phyloP scores from a whole-genome alignment of 2,797 vertebrate genomes.

The Arnoldichthys spilopterus region DNA sequence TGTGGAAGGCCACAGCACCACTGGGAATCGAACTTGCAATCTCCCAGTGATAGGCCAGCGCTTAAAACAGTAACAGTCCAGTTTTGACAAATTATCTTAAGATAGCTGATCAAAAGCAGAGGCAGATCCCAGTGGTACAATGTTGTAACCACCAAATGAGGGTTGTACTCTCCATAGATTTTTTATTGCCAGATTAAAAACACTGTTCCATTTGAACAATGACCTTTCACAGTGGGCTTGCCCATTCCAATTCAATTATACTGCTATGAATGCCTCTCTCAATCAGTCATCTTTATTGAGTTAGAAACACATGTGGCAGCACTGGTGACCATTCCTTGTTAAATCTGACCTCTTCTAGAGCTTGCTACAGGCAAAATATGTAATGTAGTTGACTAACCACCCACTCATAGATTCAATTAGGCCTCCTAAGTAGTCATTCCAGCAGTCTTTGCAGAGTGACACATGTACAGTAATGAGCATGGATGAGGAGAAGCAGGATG shows the following conservation, averaged over 20 bases:
- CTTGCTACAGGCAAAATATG: constrained; percentile 14
- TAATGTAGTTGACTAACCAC: constrained; percentile 39
- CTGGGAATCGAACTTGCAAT: no score
- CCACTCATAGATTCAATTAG: constrained; percentile 52
- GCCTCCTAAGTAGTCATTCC: constrained; percentile 25
- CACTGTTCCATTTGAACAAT: constrained; percentile 32
- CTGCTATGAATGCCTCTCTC: constrained; percentile 24
- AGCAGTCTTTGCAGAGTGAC: constrained; percentile 42
- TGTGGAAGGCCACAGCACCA: no score
- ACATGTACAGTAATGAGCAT: constrained; percentile 52
- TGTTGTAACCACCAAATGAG: constrained; percentile 21
- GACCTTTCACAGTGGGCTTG: constrained; percentile 33
- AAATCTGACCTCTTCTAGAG: constrained; percentile 49
- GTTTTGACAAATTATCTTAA: constrained; percentile 7
- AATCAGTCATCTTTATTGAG: constrained; percentile 50
- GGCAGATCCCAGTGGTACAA: constrained; percentile 18
- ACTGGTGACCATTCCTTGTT: constrained; percentile 42
- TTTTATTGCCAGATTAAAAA: constrained; percentile 48
- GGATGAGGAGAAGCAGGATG: constrained; percentile 13
- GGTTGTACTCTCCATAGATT: constrained; percentile 8
- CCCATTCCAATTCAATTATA: constrained; percentile 51
- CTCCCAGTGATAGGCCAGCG: no score
- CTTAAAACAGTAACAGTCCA: no score
- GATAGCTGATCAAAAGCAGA: constrained; percentile 15
- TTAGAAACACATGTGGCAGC: constrained; percentile 25